Base-by-base conservation (phyloP, 2,113 vertebrate genomes). In the Trogon surrucura region DNA sequence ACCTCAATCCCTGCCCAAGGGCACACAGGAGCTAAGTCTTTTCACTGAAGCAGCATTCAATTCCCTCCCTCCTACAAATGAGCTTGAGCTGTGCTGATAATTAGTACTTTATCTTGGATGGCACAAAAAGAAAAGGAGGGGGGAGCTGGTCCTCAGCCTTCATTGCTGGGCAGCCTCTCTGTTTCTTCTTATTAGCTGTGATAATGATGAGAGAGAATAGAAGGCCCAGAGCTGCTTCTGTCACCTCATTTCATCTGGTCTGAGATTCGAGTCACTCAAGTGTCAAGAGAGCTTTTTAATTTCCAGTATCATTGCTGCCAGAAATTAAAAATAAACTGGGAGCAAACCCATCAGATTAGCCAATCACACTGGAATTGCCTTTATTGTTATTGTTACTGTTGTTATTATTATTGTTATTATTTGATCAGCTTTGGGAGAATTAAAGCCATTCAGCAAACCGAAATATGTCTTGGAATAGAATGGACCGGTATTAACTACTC, bases 81-180 rank as follows among this genome's bases (percentile, higher is more conserved):
- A 97, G 94, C 93, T 96, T 97, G 97, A 96, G 95, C 96, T 96
- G 93, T 93, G 94, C 95, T 94, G 80, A 93, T 97, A 97, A 97
- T 98, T 97, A 97, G 94, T 96, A 78, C 91, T 94, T 97, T 97
- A 95, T 96, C 96, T 96, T 91, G 91, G 72, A 79, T 53, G 64
- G 85, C 91, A 96, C 85, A 91, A 93, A 92, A 95, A 95, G 70
- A 51, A 70, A 81, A 67, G n/a, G 29, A 45, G 22, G 66, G 38
- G 56, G 41, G 44, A 44, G 16, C 44, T 60, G 36, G 80, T 66
- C 88, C 87, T 96, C 82, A 95, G 85, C 50, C 74, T 88, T 85
- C 80, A 71, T 62, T 92, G 69, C 57, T 92, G 89, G 82, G 92
- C 60, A 95, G 66, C 92, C 78, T 94, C 80, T 64, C 80, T 85